Conservation (phyloP, 2,888 invertebrate species). For the Fissipunctia ypsillon region DNA sequence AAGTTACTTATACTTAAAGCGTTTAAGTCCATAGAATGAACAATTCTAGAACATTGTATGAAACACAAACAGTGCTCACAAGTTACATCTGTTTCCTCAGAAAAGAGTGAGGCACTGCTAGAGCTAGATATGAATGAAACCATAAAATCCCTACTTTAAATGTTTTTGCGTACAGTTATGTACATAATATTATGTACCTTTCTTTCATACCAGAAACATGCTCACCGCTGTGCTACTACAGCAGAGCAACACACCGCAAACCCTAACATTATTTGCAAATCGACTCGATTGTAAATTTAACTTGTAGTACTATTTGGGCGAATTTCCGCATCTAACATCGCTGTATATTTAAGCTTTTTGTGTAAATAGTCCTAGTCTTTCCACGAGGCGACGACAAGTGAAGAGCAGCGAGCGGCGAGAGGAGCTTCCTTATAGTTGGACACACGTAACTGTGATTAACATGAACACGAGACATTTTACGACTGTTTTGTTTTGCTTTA, state of each 20-base stretch:
- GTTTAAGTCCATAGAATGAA: not conserved
- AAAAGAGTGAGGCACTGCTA: not conserved
- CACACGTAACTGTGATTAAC: conserved; percentile 89
- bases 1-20: not conserved
- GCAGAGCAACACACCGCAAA: conserved; percentile 47
- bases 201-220: conserved; percentile 49
- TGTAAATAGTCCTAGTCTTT: conserved; percentile 87
- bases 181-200: conserved; percentile 47
- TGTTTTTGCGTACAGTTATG: conserved; percentile 48
- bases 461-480: conserved; percentile 85
- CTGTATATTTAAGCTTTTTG: conserved; percentile 90
- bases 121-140: not conserved
- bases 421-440: conserved; percentile 74
- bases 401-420: conserved; percentile 76
- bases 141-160: not conserved
- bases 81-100: not conserved
- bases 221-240: conserved; percentile 54
- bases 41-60: not conserved
- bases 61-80: not conserved
- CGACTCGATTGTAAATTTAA: conserved; percentile 84
- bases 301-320: conserved; percentile 86
- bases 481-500: conserved; percentile 90
- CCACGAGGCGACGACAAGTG: conserved; percentile 73
- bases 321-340: conserved; percentile 89
- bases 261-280: conserved; percentile 68